Evolutionary conservation across 2,797 vertebrate species (phyloP).

Genomic region (Melanotaenia nigrans): DNA sequence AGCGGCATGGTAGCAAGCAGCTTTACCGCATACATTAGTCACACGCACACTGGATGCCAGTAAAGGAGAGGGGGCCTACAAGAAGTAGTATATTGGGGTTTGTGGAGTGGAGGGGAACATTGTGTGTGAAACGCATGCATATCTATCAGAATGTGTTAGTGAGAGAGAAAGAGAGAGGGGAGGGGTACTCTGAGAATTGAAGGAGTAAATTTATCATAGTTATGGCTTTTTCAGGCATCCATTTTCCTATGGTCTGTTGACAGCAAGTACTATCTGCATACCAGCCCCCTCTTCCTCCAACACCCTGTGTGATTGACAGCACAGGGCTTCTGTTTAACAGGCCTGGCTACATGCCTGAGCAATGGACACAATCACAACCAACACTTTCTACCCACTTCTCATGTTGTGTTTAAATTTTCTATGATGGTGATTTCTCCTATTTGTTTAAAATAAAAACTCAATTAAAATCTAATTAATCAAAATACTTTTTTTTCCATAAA

Average conservation of each 20-base stretch:
- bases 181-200: slow-evolving; percentile 78
- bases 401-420: slow-evolving; percentile 15
- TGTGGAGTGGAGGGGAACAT: slow-evolving; percentile 34
- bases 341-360: slow-evolving; percentile 68
- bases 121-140: slow-evolving; percentile 74
- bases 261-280: slow-evolving; percentile 94
- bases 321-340: slow-evolving; percentile 86
- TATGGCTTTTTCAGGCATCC: slow-evolving; percentile 96
- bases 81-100: slow-evolving; percentile 65
- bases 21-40: slow-evolving; percentile 85
- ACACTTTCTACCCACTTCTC: slow-evolving; percentile 14
- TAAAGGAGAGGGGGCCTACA: slow-evolving; percentile 69
- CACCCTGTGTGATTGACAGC: slow-evolving; percentile 89
- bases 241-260: slow-evolving; percentile 94
- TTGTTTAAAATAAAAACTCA: neutral
- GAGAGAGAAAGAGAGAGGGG: slow-evolving; percentile 52
- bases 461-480: neutral
- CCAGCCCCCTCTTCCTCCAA: slow-evolving; percentile 38
- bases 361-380: slow-evolving; percentile 42
- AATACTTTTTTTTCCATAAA: neutral
- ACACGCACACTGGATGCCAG: slow-evolving; percentile 66
- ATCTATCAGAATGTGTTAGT: slow-evolving; percentile 74
- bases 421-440: neutral
- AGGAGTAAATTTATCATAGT: slow-evolving; percentile 98
- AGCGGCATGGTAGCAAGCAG: slow-evolving; percentile 77